These are phyloP conservation scores for Struthio camelus DNA, from an alignment of 2,113 vertebrate genomes.

Conservation along the genomic window DNA sequence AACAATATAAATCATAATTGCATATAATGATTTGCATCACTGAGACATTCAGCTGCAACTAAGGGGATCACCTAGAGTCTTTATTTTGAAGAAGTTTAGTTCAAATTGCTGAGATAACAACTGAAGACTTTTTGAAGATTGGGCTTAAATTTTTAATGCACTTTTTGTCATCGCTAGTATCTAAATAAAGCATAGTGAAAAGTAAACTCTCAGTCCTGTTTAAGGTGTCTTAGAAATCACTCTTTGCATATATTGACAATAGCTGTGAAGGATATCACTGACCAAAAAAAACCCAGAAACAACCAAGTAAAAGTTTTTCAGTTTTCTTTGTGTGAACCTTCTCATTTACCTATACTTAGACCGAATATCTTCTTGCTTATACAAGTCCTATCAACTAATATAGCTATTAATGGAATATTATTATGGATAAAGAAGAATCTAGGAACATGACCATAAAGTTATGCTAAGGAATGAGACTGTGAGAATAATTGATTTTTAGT, in stretches of 20 bases:
- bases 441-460: not conserved
- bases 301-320: not conserved
- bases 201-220: not conserved
- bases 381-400: not conserved
- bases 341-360: not conserved
- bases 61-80: not conserved
- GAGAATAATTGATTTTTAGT: not conserved
- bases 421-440: not conserved
- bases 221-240: not conserved
- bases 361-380: not conserved
- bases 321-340: not conserved
- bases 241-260: not conserved
- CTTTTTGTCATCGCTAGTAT: not conserved
- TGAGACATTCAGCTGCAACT: not conserved
- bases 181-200: not conserved
- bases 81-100: not conserved
- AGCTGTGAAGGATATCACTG: not conserved
- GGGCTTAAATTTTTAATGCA: not conserved
- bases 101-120: not conserved
- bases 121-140: not conserved
- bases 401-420: not conserved
- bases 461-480: not conserved
- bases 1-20: conserved; percentile 16
- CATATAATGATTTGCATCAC: not conserved
- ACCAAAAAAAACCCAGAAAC: not conserved